Evolutionary conservation across 1,140 invertebrate genomes (phyloP), one percentile per base, ranked within the genome.

Genomic region (Lasaia peninsularis): DNA sequence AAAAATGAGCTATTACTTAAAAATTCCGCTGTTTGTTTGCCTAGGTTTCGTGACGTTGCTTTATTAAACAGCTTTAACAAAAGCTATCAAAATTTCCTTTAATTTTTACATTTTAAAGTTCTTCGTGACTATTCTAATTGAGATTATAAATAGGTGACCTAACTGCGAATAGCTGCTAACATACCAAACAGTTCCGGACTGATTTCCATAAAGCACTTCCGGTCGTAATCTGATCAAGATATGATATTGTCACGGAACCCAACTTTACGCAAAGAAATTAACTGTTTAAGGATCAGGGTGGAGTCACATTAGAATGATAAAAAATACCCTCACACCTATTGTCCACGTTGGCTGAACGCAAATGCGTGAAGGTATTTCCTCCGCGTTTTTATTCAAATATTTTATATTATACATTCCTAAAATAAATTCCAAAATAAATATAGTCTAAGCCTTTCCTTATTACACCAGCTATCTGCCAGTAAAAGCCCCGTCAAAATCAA

Each of bases 171-270:
- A 16, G 37, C 37, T 16, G 16, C 37, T 16, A 40, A 40, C 37
- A 40, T 18, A 18, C 14, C 37, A 40, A 40, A 40, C 37, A 40
- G 14, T 40, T 40, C 37, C 37, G 37, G 37, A 40, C 14, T 40
- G 37, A 18, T 40, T 40, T 40, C 37, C 37, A 40, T 40, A 18
- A 40, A 10, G 14, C 37, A 40, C 37, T 40, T 40, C 37, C 37
- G 37, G 14, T 18, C 16, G 37, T 40, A 40, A 40, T 40, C 14
- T 40, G 37, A 40, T 40, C 35, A 40, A 40, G 35, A 40, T 40
- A 40, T 40, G 14, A 37, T 37, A 16, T 18, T 40, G 35, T 40
- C 35, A 40, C 35, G 35, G 16, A 40, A 40, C 16, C 14, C 2
- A 14, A 40, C n/a, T 37, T 37, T 37, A 37, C 12, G 34, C 14